Evolutionary conservation across 2,113 vertebrate genomes (phyloP).

Genomic region (Microtus ochrogaster): DNA sequence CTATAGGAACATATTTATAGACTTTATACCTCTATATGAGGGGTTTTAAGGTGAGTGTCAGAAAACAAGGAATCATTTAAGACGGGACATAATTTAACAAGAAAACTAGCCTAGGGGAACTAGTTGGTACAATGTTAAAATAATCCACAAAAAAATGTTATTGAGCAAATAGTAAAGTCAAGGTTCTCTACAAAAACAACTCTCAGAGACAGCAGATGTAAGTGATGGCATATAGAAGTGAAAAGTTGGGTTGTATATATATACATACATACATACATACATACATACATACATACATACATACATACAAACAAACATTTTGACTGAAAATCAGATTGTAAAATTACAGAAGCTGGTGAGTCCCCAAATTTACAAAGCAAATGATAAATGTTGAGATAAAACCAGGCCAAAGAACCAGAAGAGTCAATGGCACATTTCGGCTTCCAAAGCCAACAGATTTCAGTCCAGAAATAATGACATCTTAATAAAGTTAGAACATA

Average conservation of each 20-base stretch:
- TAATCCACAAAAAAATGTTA: background rate
- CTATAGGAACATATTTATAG: background rate
- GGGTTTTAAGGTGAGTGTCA: background rate
- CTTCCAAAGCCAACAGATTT: background rate
- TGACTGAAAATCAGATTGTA: background rate
- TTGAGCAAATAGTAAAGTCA: background rate
- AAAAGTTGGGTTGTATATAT: too few species aligned
- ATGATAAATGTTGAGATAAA: background rate
- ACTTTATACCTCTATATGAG: background rate
- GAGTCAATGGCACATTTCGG: background rate
- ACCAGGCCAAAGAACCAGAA: background rate
- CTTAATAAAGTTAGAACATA: background rate
- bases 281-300: background rate
- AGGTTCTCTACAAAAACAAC: background rate
- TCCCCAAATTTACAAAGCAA: background rate
- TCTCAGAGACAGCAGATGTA: background rate
- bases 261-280: background rate
- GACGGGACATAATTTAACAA: background rate
- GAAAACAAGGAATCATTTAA: background rate
- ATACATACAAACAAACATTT: too few species aligned
- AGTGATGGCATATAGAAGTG: background rate
- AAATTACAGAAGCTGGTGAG: background rate
- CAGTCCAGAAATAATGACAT: background rate
- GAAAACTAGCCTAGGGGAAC: background rate
- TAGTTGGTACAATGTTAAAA: background rate